Percentiles rank a stretch among this genome's conserved stretches.
Conservation (phyloP, 2,888 invertebrate genomes). For the Timema podura region DNA sequence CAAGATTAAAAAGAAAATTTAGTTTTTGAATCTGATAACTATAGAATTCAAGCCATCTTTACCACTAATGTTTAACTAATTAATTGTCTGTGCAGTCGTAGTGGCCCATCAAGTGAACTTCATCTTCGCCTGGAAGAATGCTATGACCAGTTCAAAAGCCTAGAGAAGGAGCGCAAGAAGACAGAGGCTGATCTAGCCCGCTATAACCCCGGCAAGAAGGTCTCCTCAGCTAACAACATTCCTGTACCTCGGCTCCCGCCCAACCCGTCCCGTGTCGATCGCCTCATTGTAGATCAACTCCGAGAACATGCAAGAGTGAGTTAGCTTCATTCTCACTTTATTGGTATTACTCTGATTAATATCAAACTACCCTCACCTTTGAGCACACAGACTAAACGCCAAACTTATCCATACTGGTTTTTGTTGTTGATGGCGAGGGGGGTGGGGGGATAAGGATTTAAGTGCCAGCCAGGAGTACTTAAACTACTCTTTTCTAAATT, state of each 20-base stretch:
- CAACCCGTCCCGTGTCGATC: conserved; percentile 71
- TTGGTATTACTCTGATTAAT: neutral
- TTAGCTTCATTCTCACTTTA: neutral
- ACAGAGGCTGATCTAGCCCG: conserved; percentile 72
- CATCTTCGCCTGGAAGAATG: conserved; percentile 71
- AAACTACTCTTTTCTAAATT: too few species aligned
- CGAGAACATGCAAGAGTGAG: conserved; percentile 62
- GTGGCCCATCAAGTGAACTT: conserved; percentile 58
- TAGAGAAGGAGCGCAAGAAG: conserved; percentile 76
- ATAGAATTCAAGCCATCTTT: too few species aligned
- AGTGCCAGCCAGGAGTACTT: too few species aligned
- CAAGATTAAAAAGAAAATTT: too few species aligned
- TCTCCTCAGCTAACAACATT: conserved; percentile 71
- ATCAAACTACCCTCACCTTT: neutral
- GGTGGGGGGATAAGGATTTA: too few species aligned
- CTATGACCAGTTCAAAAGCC: conserved; percentile 72
- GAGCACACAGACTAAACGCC: too few species aligned
- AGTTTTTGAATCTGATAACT: too few species aligned
- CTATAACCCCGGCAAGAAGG: conserved; percentile 72
- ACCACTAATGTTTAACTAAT: too few species aligned
- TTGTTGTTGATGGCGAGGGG: neutral
- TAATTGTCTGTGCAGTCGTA: conserved; percentile 40
- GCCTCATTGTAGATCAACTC: conserved; percentile 74
- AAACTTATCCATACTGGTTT: neutral
- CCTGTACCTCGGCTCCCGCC: conserved; percentile 72